Percentiles rank a stretch among this genome's conserved stretches.
phyloP scores from a whole-genome alignment of 2,888 invertebrate genomes.

The Pinctada fucata region DNA sequence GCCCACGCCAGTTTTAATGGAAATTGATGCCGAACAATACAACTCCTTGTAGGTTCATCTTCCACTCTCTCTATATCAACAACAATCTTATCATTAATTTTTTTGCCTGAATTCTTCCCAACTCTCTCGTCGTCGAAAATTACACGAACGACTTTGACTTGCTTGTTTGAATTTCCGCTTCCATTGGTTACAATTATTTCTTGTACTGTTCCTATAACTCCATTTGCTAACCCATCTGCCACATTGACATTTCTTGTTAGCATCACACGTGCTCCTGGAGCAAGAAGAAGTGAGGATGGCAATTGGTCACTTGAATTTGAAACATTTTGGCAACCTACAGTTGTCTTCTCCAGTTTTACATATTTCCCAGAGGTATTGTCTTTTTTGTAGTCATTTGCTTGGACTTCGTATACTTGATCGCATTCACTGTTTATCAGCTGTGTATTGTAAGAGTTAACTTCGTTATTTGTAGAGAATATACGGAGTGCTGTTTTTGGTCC shows the following conservation, averaged over 20 bases:
- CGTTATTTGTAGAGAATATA: not conserved
- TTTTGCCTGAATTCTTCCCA: constrained; percentile 5
- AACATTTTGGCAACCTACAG: not conserved
- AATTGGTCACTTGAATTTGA: no score
- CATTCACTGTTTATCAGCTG: not conserved
- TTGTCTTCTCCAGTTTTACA: not conserved
- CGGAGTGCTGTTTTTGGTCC: not conserved
- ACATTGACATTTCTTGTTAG: no score
- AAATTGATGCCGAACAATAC: no score
- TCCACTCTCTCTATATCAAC: no score
- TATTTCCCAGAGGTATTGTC: constrained; percentile 9
- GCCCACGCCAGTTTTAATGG: constrained; percentile 18
- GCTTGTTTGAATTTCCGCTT: not conserved
- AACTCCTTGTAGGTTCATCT: no score
- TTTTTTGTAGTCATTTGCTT: constrained; percentile 15
- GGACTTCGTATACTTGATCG: not conserved
- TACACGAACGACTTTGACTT: constrained; percentile 8
- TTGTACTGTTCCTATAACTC: no score
- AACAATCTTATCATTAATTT: not conserved
- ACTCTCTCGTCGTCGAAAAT: constrained; percentile 15
- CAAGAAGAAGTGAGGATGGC: no score
- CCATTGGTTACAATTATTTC: no score
- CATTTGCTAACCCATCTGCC: no score
- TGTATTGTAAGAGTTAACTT: not conserved
- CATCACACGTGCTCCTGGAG: no score